Evolutionary conservation across 1,140 invertebrate genomes (phyloP).

Genomic region (Akabosia matsudoensis): DNA sequence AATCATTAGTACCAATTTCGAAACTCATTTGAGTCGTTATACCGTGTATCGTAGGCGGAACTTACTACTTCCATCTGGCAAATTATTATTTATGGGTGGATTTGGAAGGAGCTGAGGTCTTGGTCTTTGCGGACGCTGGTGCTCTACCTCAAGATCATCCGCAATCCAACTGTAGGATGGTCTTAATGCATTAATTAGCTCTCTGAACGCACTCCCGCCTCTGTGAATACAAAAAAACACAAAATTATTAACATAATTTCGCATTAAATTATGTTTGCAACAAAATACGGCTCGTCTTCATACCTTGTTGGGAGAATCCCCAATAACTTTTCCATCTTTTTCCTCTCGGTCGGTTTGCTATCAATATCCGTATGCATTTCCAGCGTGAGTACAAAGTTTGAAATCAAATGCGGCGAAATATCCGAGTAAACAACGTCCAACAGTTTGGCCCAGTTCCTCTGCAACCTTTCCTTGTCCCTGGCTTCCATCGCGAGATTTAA

Average conservation of each 20-base stretch:
- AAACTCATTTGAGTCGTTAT: too few species aligned
- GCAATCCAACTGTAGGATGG: slow-evolving; percentile 36
- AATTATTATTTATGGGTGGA: not conserved
- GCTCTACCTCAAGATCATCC: not conserved
- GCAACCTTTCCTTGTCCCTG: slow-evolving; percentile 23
- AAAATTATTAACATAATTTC: not conserved
- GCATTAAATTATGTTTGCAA: not conserved
- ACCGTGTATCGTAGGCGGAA: too few species aligned
- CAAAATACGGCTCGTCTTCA: not conserved
- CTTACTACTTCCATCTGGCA: too few species aligned
- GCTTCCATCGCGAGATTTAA: too few species aligned
- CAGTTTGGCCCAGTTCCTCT: slow-evolving; percentile 29
- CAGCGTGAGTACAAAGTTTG: slow-evolving; percentile 28
- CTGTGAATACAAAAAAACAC: slow-evolving; percentile 12
- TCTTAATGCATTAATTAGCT: slow-evolving; percentile 33
- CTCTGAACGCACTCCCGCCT: slow-evolving; percentile 28
- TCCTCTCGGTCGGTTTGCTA: slow-evolving; percentile 14
- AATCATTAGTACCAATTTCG: too few species aligned
- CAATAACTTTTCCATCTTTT: slow-evolving; percentile 39
- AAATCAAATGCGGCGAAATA: slow-evolving; percentile 26
- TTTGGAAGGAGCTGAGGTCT: too few species aligned
- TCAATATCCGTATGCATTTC: slow-evolving; percentile 40
- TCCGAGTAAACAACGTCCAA: slow-evolving; percentile 28
- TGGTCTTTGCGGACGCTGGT: not conserved
- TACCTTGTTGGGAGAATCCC: slow-evolving; percentile 32